phyloP scores from a whole-genome alignment of 2,797 vertebrate species.

The Cetoscarus ocellatus region DNA sequence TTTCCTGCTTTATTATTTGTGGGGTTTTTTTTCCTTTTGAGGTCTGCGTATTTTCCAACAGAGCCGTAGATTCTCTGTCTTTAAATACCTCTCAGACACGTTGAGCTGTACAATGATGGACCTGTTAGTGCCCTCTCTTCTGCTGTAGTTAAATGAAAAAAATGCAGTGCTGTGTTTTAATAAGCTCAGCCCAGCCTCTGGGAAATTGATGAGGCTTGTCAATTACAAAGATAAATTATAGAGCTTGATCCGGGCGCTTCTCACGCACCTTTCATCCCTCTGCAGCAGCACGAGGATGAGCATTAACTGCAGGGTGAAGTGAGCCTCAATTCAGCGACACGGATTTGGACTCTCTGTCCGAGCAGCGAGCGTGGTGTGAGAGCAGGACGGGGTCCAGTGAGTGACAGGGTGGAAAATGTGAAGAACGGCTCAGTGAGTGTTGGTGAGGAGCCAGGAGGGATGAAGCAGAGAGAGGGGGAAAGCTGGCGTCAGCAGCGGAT shows the following conservation, averaged over 20 bases:
- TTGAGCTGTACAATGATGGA: conserved; percentile 48
- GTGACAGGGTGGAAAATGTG: conserved; percentile 79
- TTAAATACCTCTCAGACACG: conserved; percentile 60
- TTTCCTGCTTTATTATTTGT: neutral
- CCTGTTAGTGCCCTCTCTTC: conserved; percentile 68
- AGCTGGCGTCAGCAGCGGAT: conserved; percentile 67
- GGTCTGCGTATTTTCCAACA: conserved; percentile 14
- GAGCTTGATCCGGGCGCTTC: conserved; percentile 44
- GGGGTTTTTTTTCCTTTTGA: conserved; percentile 5
- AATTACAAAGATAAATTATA: conserved; percentile 67
- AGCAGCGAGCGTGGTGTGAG: conserved; percentile 54
- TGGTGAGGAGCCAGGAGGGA: conserved; percentile 70
- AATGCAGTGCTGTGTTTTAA: conserved; percentile 66
- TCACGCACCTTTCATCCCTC: conserved; percentile 25
- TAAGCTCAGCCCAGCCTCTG: conserved; percentile 58
- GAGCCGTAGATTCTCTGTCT: conserved; percentile 31
- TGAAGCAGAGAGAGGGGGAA: conserved; percentile 43
- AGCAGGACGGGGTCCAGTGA: conserved; percentile 59
- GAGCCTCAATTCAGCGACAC: conserved; percentile 58
- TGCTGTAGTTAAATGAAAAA: conserved; percentile 70
- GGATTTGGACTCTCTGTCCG: conserved; percentile 54
- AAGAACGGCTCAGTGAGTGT: conserved; percentile 66
- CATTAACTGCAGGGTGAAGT: conserved; percentile 57
- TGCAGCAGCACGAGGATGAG: conserved; percentile 15
- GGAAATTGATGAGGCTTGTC: conserved; percentile 72